These are phyloP conservation scores for Brachypterus glaber DNA, from an alignment of 2,888 invertebrate genomes.

Conservation along the genomic window DNA sequence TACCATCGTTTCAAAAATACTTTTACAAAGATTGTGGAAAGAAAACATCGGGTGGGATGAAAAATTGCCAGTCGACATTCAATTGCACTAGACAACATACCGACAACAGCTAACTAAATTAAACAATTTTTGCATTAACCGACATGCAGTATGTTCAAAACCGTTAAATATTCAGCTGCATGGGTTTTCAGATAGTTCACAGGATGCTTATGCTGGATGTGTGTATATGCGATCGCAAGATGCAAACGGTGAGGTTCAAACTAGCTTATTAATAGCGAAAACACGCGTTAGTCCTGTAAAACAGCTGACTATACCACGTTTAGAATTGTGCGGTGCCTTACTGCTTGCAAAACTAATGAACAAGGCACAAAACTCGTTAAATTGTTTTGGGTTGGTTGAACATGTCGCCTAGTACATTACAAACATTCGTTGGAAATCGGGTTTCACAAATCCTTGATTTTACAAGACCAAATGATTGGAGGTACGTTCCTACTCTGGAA, in stretches of 20 bases:
- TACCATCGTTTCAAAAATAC: conserved; percentile 1
- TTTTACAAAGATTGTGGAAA: conserved; percentile 14
- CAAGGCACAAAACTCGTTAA: too few species aligned
- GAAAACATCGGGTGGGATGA: conserved; percentile 9
- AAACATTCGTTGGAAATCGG: conserved; percentile 9
- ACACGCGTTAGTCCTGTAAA: too few species aligned
- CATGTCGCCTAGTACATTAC: conserved; percentile 4
- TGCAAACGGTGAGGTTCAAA: not conserved
- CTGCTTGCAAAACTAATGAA: too few species aligned
- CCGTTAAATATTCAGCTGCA: conserved; percentile 2
- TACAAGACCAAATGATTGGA: conserved; percentile 4
- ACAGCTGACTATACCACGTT: too few species aligned
- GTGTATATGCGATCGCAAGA: conserved; percentile 4
- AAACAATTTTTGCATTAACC: conserved; percentile 3
- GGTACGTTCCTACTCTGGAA: conserved; percentile 7
- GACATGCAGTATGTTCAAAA: not conserved
- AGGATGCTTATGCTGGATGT: conserved; percentile 4
- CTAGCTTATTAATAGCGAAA: conserved; percentile 4
- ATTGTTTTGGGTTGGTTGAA: conserved; percentile 6
- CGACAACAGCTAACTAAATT: conserved; percentile 2
- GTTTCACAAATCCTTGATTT: conserved; percentile 9
- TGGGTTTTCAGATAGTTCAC: conserved; percentile 3
- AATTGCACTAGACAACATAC: not conserved
- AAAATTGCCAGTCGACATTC: conserved; percentile 2
- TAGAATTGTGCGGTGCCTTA: too few species aligned